phyloP scores from a whole-genome alignment of 2,888 invertebrate genomes.

The Brenthis daphne region DNA sequence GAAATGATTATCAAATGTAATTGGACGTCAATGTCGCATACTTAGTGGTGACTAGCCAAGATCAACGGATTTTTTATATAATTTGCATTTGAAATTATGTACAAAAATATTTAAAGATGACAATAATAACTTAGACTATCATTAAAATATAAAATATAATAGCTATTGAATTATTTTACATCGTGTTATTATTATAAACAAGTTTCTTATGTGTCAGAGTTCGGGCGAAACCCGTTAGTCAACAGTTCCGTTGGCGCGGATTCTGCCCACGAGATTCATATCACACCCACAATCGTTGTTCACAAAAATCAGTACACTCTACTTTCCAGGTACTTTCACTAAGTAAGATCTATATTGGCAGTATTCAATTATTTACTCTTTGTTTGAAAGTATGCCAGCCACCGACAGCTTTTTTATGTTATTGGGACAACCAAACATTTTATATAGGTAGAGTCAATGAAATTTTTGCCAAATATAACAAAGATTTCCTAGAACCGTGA shows the following conservation, averaged over 20 bases:
- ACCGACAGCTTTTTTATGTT: background rate
- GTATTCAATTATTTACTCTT: slow-evolving; percentile 13
- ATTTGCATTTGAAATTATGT: background rate
- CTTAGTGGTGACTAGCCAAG: slow-evolving; percentile 2
- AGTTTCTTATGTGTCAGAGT: slow-evolving; percentile 48
- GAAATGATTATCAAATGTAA: slow-evolving; percentile 15
- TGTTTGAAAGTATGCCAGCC: background rate
- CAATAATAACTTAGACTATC: too few relatives aligned
- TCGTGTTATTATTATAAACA: slow-evolving; percentile 21
- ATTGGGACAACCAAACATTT: too few relatives aligned
- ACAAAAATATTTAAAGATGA: background rate
- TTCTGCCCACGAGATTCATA: slow-evolving; percentile 37
- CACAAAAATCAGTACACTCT: slow-evolving; percentile 37
- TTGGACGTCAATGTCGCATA: slow-evolving; percentile 17
- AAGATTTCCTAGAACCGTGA: background rate
- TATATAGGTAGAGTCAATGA: too few relatives aligned
- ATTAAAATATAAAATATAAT: background rate
- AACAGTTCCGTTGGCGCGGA: slow-evolving; percentile 42
- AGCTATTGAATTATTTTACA: slow-evolving; percentile 2
- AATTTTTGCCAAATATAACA: too few relatives aligned
- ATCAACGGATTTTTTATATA: background rate
- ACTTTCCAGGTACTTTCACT: slow-evolving; percentile 51
- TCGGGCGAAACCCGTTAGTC: slow-evolving; percentile 63
- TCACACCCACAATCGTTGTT: slow-evolving; percentile 34
- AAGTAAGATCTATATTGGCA: slow-evolving; percentile 30